phyloP scores from a whole-genome alignment of 2,113 vertebrate genomes.

The Choloepus hoffmanni region DNA sequence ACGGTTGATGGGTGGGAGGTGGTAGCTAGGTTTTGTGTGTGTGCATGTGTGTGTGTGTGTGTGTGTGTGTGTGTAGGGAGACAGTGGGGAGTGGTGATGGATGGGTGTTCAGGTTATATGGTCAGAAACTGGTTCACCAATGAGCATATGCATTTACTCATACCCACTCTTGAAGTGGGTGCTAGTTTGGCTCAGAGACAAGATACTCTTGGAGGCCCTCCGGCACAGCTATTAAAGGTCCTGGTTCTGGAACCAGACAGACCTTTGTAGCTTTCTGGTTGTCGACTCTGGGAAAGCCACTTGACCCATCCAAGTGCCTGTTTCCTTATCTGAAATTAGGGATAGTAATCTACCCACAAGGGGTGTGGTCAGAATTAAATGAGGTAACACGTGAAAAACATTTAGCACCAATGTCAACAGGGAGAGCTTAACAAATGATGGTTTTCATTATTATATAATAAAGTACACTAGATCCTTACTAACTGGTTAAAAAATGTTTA shows the following conservation, averaged over 20 bases:
- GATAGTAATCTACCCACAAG: background rate
- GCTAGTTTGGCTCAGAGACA: background rate
- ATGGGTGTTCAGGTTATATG: background rate
- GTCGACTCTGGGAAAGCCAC: background rate
- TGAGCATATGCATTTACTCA: background rate
- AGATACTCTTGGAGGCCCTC: background rate
- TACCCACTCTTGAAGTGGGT: background rate
- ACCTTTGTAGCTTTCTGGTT: background rate
- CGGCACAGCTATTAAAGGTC: too few relatives aligned
- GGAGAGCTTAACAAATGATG: background rate
- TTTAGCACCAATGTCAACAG: background rate
- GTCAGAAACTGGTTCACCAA: background rate
- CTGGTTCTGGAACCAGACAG: background rate
- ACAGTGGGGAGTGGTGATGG: background rate
- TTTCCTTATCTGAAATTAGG: conserved; percentile 26
- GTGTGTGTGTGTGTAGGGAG: background rate
- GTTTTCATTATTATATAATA: background rate
- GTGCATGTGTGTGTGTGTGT: too few relatives aligned
- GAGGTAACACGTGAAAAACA: background rate
- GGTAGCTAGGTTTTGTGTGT: background rate
- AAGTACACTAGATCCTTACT: background rate
- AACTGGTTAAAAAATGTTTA: conserved; percentile 11
- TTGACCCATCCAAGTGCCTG: background rate
- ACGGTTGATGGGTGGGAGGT: background rate
- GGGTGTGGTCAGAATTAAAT: background rate